Evolutionary conservation across 2,113 vertebrate genomes (phyloP), one percentile per base, ranked within the genome.

Genomic region (Empidonax alnorum): DNA sequence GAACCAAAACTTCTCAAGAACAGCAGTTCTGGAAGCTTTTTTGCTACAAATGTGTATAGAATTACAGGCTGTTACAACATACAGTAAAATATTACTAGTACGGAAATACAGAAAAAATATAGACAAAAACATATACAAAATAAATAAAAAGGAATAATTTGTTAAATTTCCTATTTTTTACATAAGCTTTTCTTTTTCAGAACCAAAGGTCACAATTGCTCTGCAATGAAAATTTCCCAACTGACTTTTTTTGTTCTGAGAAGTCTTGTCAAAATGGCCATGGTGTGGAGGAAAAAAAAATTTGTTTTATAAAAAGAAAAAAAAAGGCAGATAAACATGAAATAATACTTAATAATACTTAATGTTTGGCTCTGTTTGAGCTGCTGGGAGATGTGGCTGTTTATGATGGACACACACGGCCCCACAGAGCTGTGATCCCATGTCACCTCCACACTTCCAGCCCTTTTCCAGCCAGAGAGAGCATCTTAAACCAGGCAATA

Each of bases 21-120:
- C 30, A 84, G 80, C 76, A 78, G 41, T 87, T 75, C 61, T 94
- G 61, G 56, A 96, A 78, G 42, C 21, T 22, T 74, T 41, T 81
- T 52, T 37, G 56, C 47, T 93, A 84, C 59, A 92, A 96, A 78
- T 2, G 35, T 81, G 50, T 89, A 84, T 75, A 95, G 89, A 90
- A 91, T 92, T 97, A 97, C 77, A 50, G 73, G 22, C 73, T 92
- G 68, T 81, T 97, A 68, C 24, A 55, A 59, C 35, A 71, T 17
- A 85, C 35, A 67, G 30, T 84, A 84, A 90, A 94, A 89, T 50
- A 59, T 24, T 80, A 84, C 35, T 50, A 35, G 61, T 41, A 74
- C 46, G 74, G 66, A 65, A 50, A 31, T 44, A 27, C 0, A 66
- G 90, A 24, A 44, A 74, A 84, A 77, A 65, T 15, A 46, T 11